Evolutionary conservation across 2,113 vertebrate genomes (phyloP).

Genomic region (Manacus vitellinus): DNA sequence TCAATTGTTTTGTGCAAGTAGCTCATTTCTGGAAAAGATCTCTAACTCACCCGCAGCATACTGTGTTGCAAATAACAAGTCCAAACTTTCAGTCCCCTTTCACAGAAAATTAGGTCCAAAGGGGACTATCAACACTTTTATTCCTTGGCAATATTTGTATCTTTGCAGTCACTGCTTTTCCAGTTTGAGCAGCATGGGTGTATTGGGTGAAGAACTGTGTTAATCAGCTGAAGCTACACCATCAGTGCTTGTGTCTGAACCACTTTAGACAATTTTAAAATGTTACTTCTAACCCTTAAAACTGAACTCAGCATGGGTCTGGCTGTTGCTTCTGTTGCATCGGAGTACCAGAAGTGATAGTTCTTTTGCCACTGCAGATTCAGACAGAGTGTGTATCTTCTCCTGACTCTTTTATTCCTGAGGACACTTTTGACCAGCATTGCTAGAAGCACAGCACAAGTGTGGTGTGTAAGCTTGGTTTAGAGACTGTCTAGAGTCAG

Average conservation of each 20-base stretch:
- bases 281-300: neutral
- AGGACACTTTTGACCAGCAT: neutral
- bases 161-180: neutral
- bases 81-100: neutral
- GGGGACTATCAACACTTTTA: neutral
- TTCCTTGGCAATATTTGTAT: neutral
- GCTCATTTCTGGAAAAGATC: slow-evolving; percentile 14
- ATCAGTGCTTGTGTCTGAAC: neutral
- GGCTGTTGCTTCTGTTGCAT: neutral
- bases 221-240: neutral
- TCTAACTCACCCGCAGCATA: neutral
- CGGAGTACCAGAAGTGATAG: neutral
- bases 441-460: neutral
- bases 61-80: neutral
- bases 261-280: neutral
- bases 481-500: neutral
- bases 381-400: neutral
- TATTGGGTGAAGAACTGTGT: neutral
- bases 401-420: neutral
- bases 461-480: neutral
- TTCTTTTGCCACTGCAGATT: neutral
- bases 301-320: neutral
- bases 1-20: slow-evolving; percentile 1
- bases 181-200: neutral
- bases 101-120: neutral